Conservation (phyloP, 2,888 invertebrate species). For the Ichneumoninae sp. region DNA sequence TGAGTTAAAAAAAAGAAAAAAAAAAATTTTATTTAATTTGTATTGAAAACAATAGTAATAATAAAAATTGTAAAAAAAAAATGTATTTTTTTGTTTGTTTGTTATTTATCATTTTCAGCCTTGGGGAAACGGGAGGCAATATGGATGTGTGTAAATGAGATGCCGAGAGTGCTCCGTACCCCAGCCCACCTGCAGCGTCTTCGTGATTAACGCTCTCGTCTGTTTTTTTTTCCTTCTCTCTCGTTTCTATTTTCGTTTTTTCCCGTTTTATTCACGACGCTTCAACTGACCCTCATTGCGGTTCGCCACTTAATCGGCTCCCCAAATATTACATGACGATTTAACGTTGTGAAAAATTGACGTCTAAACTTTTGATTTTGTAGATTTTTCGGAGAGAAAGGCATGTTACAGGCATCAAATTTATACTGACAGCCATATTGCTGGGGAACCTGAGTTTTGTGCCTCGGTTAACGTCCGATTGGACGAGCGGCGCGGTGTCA, state of each 20-base stretch:
- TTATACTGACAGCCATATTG: conserved; percentile 99
- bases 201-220: conserved; percentile 26
- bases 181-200: conserved; percentile 64
- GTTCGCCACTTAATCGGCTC: conserved; percentile 86
- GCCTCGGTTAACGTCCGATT: conserved; percentile 89
- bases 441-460: conserved; percentile 93
- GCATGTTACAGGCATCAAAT: conserved; percentile 95
- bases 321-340: conserved; percentile 85
- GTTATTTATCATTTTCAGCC: conserved; percentile 8
- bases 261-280: conserved; percentile 77
- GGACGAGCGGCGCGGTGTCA: conserved; percentile 79
- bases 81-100: not conserved
- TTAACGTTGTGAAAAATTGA: conserved; percentile 85
- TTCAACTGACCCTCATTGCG: conserved; percentile 85
- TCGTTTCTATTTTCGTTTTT: not conserved
- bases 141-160: conserved; percentile 64
- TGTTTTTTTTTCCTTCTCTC: not conserved
- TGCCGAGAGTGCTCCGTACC: conserved; percentile 52
- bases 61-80: not conserved
- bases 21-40: not conserved
- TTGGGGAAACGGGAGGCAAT: conserved; percentile 56
- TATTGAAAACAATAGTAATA: not conserved
- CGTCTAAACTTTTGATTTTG: conserved; percentile 86
- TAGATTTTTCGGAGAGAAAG: conserved; percentile 91
- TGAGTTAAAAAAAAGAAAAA: not conserved